Conservation (phyloP, 1,140 invertebrate genomes). For the Megathymus violae region DNA sequence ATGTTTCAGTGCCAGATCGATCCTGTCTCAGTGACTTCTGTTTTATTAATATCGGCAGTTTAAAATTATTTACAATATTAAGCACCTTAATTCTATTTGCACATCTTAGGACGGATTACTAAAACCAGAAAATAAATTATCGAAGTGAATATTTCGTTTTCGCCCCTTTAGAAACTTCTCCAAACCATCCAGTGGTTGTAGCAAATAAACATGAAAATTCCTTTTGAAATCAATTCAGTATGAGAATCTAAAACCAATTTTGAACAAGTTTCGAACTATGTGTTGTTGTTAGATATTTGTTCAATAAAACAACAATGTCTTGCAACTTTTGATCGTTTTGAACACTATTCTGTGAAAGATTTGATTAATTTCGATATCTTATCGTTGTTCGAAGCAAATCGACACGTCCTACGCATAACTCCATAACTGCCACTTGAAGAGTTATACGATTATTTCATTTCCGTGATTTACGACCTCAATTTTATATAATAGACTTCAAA, state of each 20-base stretch:
- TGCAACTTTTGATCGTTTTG: constrained; percentile 44
- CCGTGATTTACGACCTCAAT: no score
- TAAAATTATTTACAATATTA: no score
- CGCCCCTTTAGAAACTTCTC: not conserved
- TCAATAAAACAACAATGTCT: constrained; percentile 64
- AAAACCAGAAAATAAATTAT: not conserved
- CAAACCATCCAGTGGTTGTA: not conserved
- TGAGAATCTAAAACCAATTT: constrained; percentile 11
- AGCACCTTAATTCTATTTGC: no score
- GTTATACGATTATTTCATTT: no score
- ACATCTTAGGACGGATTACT: not conserved
- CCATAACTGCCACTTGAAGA: no score
- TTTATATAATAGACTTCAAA: no score
- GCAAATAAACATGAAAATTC: constrained; percentile 14
- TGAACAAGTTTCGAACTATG: constrained; percentile 38
- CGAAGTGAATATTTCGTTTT: not conserved
- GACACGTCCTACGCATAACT: no score
- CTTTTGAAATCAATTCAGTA: constrained; percentile 37
- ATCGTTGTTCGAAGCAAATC: no score
- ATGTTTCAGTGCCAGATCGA: no score
- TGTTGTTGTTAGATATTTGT: constrained; percentile 45
- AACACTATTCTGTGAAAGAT: constrained; percentile 56
- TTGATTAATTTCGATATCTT: constrained; percentile 65
- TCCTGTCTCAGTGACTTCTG: no score
- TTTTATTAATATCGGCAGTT: no score